These are phyloP conservation scores for Lutjanus argentimaculatus DNA, from an alignment of 2,797 vertebrate genomes.

Conservation along the genomic window DNA sequence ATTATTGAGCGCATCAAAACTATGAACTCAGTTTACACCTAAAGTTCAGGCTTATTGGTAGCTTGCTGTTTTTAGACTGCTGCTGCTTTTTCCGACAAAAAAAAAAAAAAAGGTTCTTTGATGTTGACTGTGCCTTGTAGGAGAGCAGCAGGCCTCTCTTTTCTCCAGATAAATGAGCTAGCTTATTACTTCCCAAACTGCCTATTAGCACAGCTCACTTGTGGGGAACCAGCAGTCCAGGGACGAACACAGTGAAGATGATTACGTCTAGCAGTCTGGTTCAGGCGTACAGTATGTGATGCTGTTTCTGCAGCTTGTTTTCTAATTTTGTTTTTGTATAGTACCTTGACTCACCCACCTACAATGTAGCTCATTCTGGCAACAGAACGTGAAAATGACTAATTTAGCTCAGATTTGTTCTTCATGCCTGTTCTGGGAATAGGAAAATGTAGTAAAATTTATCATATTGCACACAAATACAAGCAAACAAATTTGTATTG, in stretches of 20 bases:
- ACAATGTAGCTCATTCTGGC: slow-evolving; percentile 21
- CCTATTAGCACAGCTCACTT: slow-evolving; percentile 80
- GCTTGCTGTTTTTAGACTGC: slow-evolving; percentile 31
- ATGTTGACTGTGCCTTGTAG: slow-evolving; percentile 71
- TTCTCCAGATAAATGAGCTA: slow-evolving; percentile 79
- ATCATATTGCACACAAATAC: neutral
- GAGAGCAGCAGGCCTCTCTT: slow-evolving; percentile 76
- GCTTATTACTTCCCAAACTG: slow-evolving; percentile 82
- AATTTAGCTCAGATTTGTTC: slow-evolving; percentile 29
- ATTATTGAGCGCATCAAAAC: slow-evolving; percentile 39
- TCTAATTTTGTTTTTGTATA: slow-evolving; percentile 30
- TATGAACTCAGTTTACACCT: slow-evolving; percentile 40
- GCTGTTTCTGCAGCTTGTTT: slow-evolving; percentile 26
- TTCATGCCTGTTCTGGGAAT: neutral
- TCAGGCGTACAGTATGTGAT: slow-evolving; percentile 41
- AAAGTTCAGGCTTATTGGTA: slow-evolving; percentile 23
- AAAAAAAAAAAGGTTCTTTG: slow-evolving; percentile 52
- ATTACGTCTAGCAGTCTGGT: slow-evolving; percentile 57
- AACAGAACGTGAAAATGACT: slow-evolving; percentile 21
- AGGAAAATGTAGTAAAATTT: slow-evolving; percentile 2
- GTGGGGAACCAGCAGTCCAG: slow-evolving; percentile 70
- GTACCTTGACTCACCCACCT: slow-evolving; percentile 14
- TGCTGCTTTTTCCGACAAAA: slow-evolving; percentile 13
- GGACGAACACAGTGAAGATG: slow-evolving; percentile 60
- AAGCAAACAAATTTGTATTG: neutral